Percentiles rank a stretch among this genome's conserved stretches.
These are phyloP conservation scores for Pseudochirops cupreus DNA, from an alignment of 2,797 vertebrate genomes.

Conservation along the genomic window DNA sequence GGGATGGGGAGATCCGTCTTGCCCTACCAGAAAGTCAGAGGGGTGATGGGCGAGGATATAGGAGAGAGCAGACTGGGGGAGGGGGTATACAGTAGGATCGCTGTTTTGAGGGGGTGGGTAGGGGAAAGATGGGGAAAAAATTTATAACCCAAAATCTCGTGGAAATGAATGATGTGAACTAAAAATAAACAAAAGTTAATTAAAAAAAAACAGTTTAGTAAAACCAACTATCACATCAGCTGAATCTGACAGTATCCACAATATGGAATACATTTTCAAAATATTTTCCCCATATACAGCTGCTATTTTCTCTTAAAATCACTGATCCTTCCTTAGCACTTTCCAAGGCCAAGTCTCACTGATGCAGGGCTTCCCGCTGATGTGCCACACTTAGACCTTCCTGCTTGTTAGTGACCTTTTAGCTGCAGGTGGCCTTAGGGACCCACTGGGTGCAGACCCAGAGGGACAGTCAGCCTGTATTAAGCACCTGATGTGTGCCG, in stretches of 20 bases:
- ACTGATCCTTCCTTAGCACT: background rate
- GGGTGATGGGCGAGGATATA: too few relatives aligned
- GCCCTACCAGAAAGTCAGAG: too few relatives aligned
- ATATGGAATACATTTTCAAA: background rate
- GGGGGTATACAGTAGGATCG: too few relatives aligned
- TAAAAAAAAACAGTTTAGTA: background rate
- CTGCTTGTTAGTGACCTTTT: background rate
- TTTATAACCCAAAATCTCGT: too few relatives aligned
- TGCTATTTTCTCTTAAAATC: background rate
- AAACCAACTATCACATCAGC: background rate
- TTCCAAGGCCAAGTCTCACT: background rate
- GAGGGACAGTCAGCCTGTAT: background rate
- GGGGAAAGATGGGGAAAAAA: too few relatives aligned
- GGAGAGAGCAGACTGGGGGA: too few relatives aligned
- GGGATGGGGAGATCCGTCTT: too few relatives aligned
- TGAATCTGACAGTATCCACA: background rate
- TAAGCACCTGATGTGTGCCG: background rate
- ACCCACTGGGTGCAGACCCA: background rate
- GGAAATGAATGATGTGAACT: too few relatives aligned
- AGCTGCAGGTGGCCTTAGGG: background rate
- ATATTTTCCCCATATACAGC: background rate
- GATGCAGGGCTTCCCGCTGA: background rate
- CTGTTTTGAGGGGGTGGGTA: too few relatives aligned
- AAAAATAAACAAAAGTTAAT: too few relatives aligned
- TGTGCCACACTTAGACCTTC: background rate